Base-by-base conservation (phyloP, 1,140 invertebrate species). In the Acromyrmex echinatior region DNA sequence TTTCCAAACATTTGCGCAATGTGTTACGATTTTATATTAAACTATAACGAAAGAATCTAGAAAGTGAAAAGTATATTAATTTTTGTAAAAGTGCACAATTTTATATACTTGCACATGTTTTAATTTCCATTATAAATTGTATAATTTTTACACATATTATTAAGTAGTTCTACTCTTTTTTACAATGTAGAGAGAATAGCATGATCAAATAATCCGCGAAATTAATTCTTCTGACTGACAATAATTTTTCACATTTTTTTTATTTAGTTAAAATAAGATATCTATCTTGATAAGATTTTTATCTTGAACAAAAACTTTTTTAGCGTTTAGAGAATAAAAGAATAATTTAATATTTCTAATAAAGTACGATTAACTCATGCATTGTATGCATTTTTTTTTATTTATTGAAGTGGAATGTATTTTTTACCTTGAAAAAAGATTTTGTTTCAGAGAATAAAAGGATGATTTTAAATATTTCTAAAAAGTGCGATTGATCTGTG, bases 211-310 rank as follows among this genome's bases (percentile, higher is more conserved):
- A 9, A 63, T 31, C 25, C 10, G 10, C 7, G 10, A 77, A 62
- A 77, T 12, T 45, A 14, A 14, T 31, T 18, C 10, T 31, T 45
- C n/a, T 1, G n/a, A 39, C 21, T 25, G 14, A 39, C 39, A 45
- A 45, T 10, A 77, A 10, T 25, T 16, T 63, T 10, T 39, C 56
- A n/a, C 73, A 16, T 60, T 60, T 60, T 78, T 65, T 60, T 65
- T 7, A 39, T 60, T 60, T 39, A 39, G 31, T 78, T n/a, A 6
- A 31, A 18, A 16, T 28, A 31, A 9, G 7, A 56, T 39, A 39
- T 21, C 21, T 21, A 21, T 21, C 21, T 21, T 21, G 21, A 21
- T 21, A 21, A 21, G 21, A 6, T 45, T 45, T 45, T 45, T n/a
- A n/a, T n/a, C 2, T 56, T 56, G 6, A 2, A 18, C 6, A 56